These are phyloP conservation scores for Argentina silus DNA, from an alignment of 2,797 vertebrate genomes.

Conservation along the genomic window DNA sequence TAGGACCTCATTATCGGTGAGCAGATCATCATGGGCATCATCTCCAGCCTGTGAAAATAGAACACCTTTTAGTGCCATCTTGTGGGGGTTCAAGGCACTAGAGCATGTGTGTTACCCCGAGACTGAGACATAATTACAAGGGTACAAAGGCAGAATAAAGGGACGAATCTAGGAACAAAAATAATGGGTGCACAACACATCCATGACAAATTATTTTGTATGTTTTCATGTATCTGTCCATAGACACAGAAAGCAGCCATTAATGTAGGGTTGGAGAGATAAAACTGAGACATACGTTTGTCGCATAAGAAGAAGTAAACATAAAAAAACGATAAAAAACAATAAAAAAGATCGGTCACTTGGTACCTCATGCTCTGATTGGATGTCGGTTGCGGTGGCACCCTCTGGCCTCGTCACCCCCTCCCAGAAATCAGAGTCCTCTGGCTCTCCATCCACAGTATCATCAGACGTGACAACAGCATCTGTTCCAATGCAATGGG, in stretches of 20 bases:
- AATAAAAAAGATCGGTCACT: background rate
- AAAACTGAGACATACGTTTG: too few species aligned
- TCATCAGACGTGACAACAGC: constrained; percentile 39
- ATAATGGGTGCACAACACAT: too few species aligned
- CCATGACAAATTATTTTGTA: too few species aligned
- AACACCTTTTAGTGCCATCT: constrained; percentile 8
- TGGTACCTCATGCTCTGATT: constrained; percentile 61
- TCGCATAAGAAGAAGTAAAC: too few species aligned
- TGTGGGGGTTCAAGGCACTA: background rate
- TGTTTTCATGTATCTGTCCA: too few species aligned
- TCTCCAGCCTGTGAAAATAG: constrained; percentile 55
- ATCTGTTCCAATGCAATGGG: constrained; percentile 51
- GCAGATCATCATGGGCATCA: constrained; percentile 33
- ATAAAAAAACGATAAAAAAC: background rate
- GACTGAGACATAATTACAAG: background rate
- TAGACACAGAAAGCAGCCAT: too few species aligned
- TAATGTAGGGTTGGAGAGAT: too few species aligned
- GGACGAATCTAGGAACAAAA: background rate
- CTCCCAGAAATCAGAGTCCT: constrained; percentile 76
- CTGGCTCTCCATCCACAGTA: constrained; percentile 53
- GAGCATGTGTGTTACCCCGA: background rate
- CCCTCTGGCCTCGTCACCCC: constrained; percentile 65
- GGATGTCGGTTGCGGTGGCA: constrained; percentile 45
- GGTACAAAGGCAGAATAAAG: background rate
- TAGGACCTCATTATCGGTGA: constrained; percentile 60